A percentile compares a stretch with the other conserved stretches of the same genome.
These are phyloP conservation scores for Melanotaenia maccullochi DNA, from an alignment of 2,797 vertebrate species.

Conservation along the genomic window DNA sequence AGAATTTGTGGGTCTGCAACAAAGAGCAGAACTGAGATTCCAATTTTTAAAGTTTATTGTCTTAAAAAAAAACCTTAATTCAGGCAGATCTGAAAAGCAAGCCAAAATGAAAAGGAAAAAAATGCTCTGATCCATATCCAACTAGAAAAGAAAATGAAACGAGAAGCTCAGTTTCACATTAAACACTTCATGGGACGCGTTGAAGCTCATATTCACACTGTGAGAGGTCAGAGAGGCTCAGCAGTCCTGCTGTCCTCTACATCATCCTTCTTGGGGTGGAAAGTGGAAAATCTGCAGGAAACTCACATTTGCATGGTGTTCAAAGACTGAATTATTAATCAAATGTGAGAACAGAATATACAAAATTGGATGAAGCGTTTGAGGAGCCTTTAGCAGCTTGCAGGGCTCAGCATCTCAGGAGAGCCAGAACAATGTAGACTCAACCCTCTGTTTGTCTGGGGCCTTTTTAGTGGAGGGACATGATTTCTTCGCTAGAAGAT, in stretches of 20 bases:
- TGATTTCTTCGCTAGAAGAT: not conserved
- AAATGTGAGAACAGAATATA: not conserved
- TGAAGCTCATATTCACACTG: not conserved
- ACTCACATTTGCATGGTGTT: not conserved
- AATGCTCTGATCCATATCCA: not conserved
- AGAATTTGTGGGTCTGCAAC: conserved; percentile 24
- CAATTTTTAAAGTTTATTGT: not conserved
- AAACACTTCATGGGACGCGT: not conserved
- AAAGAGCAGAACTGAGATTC: conserved; percentile 10
- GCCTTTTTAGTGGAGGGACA: not conserved
- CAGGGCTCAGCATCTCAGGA: not conserved
- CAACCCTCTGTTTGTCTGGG: not conserved
- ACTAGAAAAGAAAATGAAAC: not conserved
- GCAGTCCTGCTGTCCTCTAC: not conserved
- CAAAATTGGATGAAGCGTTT: not conserved
- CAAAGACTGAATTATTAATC: not conserved
- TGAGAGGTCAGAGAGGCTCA: not conserved
- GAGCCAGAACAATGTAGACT: not conserved
- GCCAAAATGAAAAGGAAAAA: not conserved
- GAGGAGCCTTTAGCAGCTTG: not conserved
- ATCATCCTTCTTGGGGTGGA: not conserved
- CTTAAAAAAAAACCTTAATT: not conserved
- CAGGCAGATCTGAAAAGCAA: not conserved
- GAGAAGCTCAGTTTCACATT: not conserved
- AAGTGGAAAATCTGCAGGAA: not conserved